A percentile compares a stretch with the other conserved stretches of the same genome.
Evolutionary conservation across 2,113 vertebrate genomes (phyloP).

Genomic region (Ahaetulla prasina): DNA sequence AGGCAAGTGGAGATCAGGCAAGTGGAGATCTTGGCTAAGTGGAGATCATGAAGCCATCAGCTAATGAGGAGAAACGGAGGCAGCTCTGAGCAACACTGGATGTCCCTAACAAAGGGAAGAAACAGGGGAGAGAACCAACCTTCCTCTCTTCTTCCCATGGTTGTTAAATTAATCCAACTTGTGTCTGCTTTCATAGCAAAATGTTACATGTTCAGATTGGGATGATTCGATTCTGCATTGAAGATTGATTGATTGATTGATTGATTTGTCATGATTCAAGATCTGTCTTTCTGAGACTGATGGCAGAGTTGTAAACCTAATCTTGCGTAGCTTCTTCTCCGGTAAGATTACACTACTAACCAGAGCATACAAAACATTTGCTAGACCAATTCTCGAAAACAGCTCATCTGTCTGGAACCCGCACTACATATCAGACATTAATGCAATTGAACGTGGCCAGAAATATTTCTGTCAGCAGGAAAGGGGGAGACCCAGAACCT

Average conservation of each 20-base stretch:
- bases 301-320: too few species aligned
- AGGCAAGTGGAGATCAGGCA: too few species aligned
- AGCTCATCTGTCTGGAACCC: too few species aligned
- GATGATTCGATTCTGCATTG: neutral
- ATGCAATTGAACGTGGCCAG: too few species aligned
- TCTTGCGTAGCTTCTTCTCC: too few species aligned
- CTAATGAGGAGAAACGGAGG: neutral
- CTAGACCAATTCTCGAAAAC: too few species aligned
- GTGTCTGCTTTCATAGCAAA: neutral
- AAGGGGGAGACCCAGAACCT: neutral
- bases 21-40: neutral
- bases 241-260: too few species aligned
- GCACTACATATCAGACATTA: too few species aligned
- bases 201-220: neutral
- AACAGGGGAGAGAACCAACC: too few species aligned
- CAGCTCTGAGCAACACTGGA: neutral
- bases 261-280: neutral
- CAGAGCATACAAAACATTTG: too few species aligned
- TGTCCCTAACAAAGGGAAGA: neutral
- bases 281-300: neutral
- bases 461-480: neutral
- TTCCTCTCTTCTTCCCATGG: neutral
- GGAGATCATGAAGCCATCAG: neutral
- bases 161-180: neutral
- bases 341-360: too few species aligned